Evolutionary conservation across 2,888 invertebrate species (phyloP).

Genomic region (Drosophila sordidapex): DNA sequence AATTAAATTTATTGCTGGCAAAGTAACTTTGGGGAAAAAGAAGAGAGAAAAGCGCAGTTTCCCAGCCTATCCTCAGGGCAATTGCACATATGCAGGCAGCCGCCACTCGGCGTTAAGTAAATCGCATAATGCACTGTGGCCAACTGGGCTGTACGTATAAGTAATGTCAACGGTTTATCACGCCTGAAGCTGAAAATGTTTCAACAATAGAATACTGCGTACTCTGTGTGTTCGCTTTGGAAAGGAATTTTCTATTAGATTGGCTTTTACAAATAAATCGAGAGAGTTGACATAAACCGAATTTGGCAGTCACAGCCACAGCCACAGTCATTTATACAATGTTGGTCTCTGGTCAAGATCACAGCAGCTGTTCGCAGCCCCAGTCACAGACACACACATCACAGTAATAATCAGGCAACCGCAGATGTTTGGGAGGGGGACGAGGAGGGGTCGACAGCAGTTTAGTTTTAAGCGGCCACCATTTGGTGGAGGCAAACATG

Average conservation of each 20-base stretch:
- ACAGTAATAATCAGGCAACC: constrained; percentile 56
- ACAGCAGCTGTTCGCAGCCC: constrained; percentile 11
- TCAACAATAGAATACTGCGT: neutral
- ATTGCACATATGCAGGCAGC: constrained; percentile 1
- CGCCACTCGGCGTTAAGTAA: constrained; percentile 6
- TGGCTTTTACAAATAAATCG: constrained; percentile 64
- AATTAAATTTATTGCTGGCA: constrained; percentile 32
- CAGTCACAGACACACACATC: neutral
- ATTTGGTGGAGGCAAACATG: constrained; percentile 29
- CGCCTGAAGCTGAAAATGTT: constrained; percentile 3
- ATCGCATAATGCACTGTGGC: constrained; percentile 25
- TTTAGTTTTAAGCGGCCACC: constrained; percentile 49
- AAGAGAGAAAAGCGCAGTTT: neutral
- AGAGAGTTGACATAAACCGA: constrained; percentile 59
- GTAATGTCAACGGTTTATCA: constrained; percentile 39
- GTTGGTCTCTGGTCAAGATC: constrained; percentile 43
- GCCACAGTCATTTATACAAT: constrained; percentile 28
- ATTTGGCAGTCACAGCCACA: constrained; percentile 34
- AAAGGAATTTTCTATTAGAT: constrained; percentile 76
- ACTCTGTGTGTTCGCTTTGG: neutral
- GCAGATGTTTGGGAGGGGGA: neutral
- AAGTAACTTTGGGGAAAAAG: neutral
- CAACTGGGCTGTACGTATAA: constrained; percentile 31
- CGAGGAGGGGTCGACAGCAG: constrained; percentile 8
- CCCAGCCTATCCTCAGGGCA: constrained; percentile 21